Evolutionary conservation across 2,113 vertebrate genomes (phyloP), one percentile per base, ranked within the genome.

Genomic region (Gobiocypris rarus): DNA sequence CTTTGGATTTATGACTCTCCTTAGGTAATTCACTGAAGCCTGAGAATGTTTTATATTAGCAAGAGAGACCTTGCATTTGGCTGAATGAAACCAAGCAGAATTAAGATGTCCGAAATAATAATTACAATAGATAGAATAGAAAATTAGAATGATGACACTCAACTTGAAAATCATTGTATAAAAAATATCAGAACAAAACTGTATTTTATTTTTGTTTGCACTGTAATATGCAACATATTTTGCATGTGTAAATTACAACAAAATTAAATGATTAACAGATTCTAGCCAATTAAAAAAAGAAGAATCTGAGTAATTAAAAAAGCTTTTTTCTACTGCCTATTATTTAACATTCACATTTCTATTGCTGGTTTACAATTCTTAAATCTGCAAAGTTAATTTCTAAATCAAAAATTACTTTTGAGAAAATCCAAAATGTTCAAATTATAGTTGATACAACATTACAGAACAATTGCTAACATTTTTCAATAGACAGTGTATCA

Each of bases 391-490:
- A 93, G 80, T 69, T 93, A 95, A 92, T 93, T 93, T 94, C 92
- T 94, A 95, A 96, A 93, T 82, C 93, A 93, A 93, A 90, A 91
- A 88, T 58, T 89, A 85, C 52, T 48, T 90, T 94, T 86, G 90
- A 94, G 93, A 90, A 92, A 95, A 94, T 94, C 94, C 92, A 93
- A 92, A 95, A 90, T 93, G 92, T 94, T 95, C 90, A 93, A 86
- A 94, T 96, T 91, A 93, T 92, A 96, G 96, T 96, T 97, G 96
- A 97, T 97, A 97, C 96, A 96, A 96, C 96, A 92, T 96, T 96
- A 97, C 96, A 94, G 94, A 94, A 94, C 92, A 95, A 95, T 94
- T 94, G 92, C 96, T 96, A 95, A 94, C 93, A 92, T 94, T 95
- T 91, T 94, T 94, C 94, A 92, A 92, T 91, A 93, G 94, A 95